A percentile compares a stretch with the other conserved stretches of the same genome.
phyloP scores from a whole-genome alignment of 2,113 vertebrate genomes.

The Andinoacara biseriatus region DNA sequence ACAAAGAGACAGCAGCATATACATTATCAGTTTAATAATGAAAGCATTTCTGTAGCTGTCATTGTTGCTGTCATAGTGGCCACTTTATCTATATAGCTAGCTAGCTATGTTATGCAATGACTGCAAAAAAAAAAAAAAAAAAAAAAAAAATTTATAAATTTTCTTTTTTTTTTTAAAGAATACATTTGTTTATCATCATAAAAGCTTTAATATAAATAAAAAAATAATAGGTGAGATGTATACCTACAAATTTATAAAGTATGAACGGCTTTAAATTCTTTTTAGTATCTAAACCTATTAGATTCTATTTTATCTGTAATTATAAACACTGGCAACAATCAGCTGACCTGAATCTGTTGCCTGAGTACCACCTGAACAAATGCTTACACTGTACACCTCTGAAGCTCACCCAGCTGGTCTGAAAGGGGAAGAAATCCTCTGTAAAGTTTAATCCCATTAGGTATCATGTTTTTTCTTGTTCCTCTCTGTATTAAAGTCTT shows the following conservation, averaged over 20 bases:
- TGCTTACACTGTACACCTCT: neutral
- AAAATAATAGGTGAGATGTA: neutral
- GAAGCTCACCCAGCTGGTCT: neutral
- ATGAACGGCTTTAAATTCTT: neutral
- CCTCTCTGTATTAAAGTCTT: neutral
- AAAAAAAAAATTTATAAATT: no score
- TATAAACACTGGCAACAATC: neutral
- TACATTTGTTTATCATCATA: no score
- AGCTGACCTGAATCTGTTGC: neutral
- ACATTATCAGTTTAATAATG: conserved; percentile 9
- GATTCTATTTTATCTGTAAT: neutral
- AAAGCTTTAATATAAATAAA: no score
- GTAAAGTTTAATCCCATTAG: neutral
- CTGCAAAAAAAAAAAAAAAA: neutral
- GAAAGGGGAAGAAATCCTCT: neutral
- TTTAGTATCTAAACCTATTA: neutral
- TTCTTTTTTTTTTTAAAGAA: no score
- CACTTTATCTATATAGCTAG: conserved; percentile 1
- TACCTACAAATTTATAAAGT: neutral
- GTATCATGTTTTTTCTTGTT: neutral
- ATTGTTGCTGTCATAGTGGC: conserved; percentile 3
- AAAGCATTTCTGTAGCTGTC: neutral
- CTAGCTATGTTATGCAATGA: conserved; percentile 3
- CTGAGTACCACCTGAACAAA: no score
- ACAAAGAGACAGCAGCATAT: neutral